phyloP scores from a whole-genome alignment of 2,113 vertebrate genomes.

The Tyto alba region DNA sequence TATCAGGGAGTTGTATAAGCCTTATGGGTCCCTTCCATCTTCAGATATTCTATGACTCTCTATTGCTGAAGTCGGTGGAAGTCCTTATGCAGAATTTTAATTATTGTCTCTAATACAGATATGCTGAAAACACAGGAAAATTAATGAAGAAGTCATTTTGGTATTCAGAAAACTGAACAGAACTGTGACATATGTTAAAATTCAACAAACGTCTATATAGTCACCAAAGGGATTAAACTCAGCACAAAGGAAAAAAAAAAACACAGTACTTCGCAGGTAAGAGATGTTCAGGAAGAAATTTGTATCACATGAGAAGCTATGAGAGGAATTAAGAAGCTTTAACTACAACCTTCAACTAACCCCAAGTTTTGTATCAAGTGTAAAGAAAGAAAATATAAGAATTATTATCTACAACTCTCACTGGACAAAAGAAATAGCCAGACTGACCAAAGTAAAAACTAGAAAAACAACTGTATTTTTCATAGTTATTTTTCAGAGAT shows the following conservation, averaged over 20 bases:
- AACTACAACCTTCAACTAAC: not conserved
- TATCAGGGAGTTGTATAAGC: not conserved
- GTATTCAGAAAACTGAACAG: not conserved
- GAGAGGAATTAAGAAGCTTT: not conserved
- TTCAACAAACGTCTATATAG: not conserved
- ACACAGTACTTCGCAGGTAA: not conserved
- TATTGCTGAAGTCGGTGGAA: not conserved
- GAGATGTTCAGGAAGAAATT: not conserved
- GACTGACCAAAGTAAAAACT: not conserved
- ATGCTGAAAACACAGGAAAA: not conserved
- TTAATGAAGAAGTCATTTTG: not conserved
- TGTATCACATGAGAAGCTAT: not conserved
- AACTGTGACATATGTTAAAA: not conserved
- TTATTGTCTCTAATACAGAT: not conserved
- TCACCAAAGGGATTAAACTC: not conserved
- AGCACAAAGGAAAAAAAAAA: not conserved
- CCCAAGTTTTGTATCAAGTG: not conserved
- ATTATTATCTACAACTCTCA: not conserved
- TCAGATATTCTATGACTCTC: not conserved
- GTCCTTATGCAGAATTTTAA: not conserved
- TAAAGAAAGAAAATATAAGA: not conserved
- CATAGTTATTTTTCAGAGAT: not conserved
- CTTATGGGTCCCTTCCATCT: not conserved
- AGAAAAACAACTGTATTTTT: not conserved
- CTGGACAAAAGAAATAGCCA: not conserved